Evolutionary conservation across 2,888 invertebrate species (phyloP).

Genomic region (Dorcus parallelipipedus): DNA sequence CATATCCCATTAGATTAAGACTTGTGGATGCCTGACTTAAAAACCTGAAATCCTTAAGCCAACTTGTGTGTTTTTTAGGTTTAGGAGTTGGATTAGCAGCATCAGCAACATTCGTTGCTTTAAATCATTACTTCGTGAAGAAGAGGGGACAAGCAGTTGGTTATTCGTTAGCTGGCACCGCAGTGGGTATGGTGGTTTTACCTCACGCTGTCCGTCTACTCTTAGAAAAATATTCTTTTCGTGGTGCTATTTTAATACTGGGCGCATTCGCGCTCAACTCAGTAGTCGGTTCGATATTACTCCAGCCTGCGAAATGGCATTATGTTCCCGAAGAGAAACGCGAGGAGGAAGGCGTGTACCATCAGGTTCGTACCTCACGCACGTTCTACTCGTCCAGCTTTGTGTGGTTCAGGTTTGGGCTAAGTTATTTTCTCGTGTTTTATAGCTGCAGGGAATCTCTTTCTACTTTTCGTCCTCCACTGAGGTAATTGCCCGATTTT

Average conservation of each 20-base stretch:
- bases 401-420: neutral
- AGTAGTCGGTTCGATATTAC: slow-evolving; percentile 62
- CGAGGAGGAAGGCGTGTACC: slow-evolving; percentile 49
- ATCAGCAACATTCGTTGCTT: slow-evolving; percentile 73
- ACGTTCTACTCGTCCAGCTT: too few relatives aligned
- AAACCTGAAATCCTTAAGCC: neutral
- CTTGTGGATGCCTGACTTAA: too few relatives aligned
- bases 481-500: slow-evolving; percentile 38
- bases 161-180: slow-evolving; percentile 75
- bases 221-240: slow-evolving; percentile 61
- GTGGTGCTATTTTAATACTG: slow-evolving; percentile 66
- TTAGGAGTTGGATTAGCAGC: slow-evolving; percentile 75
- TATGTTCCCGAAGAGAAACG: slow-evolving; percentile 58
- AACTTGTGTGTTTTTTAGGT: slow-evolving; percentile 50
- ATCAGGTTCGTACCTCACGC: slow-evolving; percentile 35
- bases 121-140: slow-evolving; percentile 74
- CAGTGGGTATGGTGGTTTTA: slow-evolving; percentile 75
- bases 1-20: too few relatives aligned
- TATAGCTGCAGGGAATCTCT: slow-evolving; percentile 44
- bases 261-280: slow-evolving; percentile 67
- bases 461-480: slow-evolving; percentile 45
- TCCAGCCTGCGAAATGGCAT: slow-evolving; percentile 72
- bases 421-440: slow-evolving; percentile 24
- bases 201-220: slow-evolving; percentile 69
- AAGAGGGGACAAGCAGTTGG: slow-evolving; percentile 78